Evolutionary conservation across 2,888 invertebrate species (phyloP).

Genomic region (Dorcus hopei): DNA sequence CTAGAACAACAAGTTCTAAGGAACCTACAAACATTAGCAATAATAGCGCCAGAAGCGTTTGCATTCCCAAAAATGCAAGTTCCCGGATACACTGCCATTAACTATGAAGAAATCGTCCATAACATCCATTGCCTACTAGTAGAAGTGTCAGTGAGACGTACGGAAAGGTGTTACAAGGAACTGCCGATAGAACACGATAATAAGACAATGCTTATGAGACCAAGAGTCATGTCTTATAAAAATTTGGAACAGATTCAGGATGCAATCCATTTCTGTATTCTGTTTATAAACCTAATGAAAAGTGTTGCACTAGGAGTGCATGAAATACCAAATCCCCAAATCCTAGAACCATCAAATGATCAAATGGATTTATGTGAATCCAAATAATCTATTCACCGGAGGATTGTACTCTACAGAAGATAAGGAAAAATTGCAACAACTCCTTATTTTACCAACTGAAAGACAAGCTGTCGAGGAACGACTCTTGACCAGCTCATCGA

Average conservation of each 20-base stretch:
- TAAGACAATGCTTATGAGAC: no score
- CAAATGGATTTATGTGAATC: not conserved
- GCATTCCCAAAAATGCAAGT: conserved; percentile 16
- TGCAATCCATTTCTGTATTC: no score
- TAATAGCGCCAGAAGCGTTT: conserved; percentile 14
- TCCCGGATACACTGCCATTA: no score
- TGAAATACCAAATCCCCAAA: not conserved
- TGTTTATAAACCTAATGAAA: no score
- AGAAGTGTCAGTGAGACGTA: no score
- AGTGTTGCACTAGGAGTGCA: no score
- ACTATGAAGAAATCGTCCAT: conserved; percentile 18
- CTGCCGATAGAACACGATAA: no score
- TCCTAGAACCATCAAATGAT: not conserved
- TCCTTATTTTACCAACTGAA: conserved; percentile 4
- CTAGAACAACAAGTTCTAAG: conserved; percentile 12
- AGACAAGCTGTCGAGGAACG: no score
- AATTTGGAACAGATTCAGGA: no score
- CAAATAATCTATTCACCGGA: not conserved
- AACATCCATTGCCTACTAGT: conserved; percentile 11
- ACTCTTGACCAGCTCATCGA: no score
- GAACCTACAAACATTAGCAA: conserved; percentile 15
- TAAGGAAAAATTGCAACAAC: conserved; percentile 1
- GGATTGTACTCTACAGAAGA: conserved; percentile 1
- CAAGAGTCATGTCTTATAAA: no score
- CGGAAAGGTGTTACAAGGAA: no score